Percentiles rank a stretch among this genome's conserved stretches.
Evolutionary conservation across 2,888 invertebrate genomes (phyloP).

Genomic region (Venusia cambrica): DNA sequence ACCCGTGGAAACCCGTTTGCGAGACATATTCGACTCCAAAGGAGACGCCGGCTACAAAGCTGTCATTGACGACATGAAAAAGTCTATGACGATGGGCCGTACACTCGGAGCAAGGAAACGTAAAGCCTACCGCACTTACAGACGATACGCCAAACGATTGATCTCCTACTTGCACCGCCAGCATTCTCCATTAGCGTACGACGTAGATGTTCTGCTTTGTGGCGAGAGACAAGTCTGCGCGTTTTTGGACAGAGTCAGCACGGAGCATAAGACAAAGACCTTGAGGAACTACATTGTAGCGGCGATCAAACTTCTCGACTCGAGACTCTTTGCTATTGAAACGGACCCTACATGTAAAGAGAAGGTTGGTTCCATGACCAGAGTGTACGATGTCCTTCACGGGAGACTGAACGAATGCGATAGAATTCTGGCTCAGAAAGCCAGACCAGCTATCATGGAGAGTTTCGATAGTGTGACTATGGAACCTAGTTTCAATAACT

Average conservation of each 20-base stretch:
- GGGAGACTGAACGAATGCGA: constrained; percentile 70
- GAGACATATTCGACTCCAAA: constrained; percentile 75
- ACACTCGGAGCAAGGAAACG: constrained; percentile 69
- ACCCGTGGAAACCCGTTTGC: constrained; percentile 67
- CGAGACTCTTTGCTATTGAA: constrained; percentile 73
- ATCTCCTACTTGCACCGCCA: constrained; percentile 73
- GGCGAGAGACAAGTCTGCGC: constrained; percentile 73
- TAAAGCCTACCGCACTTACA: constrained; percentile 72
- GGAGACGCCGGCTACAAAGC: constrained; percentile 78
- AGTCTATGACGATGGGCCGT: constrained; percentile 76
- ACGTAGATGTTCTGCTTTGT: constrained; percentile 72
- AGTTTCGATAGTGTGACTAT: constrained; percentile 60
- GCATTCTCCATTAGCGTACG: constrained; percentile 75
- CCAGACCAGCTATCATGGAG: constrained; percentile 42
- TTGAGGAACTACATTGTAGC: constrained; percentile 74
- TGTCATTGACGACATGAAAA: constrained; percentile 78
- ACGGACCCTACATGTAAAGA: constrained; percentile 74
- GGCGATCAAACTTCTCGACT: constrained; percentile 73
- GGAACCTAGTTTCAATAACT: constrained; percentile 63
- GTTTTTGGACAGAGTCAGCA: constrained; percentile 70
- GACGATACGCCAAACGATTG: constrained; percentile 71
- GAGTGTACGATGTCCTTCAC: constrained; percentile 71
- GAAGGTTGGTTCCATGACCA: constrained; percentile 73
- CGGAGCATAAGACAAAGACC: constrained; percentile 74
- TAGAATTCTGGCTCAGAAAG: constrained; percentile 62